Conservation (phyloP, 2,888 invertebrate genomes). For the Ormyrus pomaceus region DNA sequence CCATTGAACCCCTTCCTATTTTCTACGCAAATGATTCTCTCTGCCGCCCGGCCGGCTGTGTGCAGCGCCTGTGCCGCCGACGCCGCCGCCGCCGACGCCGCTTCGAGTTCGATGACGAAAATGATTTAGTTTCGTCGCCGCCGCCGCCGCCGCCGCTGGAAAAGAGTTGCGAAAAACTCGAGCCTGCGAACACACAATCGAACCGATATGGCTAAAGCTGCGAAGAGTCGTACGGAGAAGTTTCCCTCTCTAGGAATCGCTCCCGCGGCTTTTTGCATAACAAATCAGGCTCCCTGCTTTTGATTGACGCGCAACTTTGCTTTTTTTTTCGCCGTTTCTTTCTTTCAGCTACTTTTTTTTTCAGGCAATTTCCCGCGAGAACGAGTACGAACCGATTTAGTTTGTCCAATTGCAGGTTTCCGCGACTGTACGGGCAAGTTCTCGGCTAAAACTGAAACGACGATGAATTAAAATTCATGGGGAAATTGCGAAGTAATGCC, state of each 20-base stretch:
- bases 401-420: no score
- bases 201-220: no score
- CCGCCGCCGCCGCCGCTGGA: not conserved
- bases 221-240: not conserved
- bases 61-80: not conserved
- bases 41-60: no score
- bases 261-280: not conserved
- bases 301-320: constrained; percentile 9
- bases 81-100: not conserved
- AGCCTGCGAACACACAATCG: no score
- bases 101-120: constrained; percentile 52
- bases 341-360: no score
- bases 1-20: constrained; percentile 44
- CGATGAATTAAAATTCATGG: no score
- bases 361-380: no score
- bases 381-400: no score
- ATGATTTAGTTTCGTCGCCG: constrained; percentile 40
- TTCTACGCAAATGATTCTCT: constrained; percentile 47
- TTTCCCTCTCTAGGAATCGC: constrained; percentile 6
- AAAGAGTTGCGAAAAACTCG: no score
- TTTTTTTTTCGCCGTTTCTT: not conserved
- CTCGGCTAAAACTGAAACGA: no score
- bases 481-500: no score
- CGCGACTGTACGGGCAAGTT: no score
- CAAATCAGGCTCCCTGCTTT: not conserved